Evolutionary conservation across 1,140 invertebrate species (phyloP).

Genomic region (Delia radicum): DNA sequence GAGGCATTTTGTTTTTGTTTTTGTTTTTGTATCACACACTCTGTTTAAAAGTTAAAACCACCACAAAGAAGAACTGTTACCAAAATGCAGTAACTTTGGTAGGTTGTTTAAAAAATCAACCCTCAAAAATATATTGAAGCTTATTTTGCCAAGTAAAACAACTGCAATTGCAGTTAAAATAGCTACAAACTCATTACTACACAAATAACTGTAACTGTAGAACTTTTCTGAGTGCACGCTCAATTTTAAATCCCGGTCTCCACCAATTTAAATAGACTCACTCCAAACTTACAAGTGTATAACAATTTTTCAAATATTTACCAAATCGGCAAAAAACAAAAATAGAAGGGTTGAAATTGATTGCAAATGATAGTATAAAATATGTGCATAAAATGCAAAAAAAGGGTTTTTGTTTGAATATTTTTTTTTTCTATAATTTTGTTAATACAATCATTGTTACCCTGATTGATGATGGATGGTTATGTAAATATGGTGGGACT

Average conservation of each 20-base stretch:
- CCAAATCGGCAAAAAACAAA: not conserved
- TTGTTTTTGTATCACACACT: too few relatives aligned
- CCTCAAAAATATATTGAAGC: too few relatives aligned
- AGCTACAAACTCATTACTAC: too few relatives aligned
- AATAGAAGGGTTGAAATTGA: constrained; percentile 20
- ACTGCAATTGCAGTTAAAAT: too few relatives aligned
- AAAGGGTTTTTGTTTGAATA: not conserved
- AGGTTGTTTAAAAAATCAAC: too few relatives aligned
- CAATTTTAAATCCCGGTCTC: not conserved
- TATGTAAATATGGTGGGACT: constrained; percentile 1
- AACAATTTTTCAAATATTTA: constrained; percentile 23
- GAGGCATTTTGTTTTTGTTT: too few relatives aligned
- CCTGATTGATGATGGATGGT: constrained; percentile 19
- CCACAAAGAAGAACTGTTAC: too few relatives aligned
- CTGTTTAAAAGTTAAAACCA: too few relatives aligned
- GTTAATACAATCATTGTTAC: constrained; percentile 8
- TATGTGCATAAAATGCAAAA: not conserved
- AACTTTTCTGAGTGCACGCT: not conserved
- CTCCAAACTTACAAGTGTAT: constrained; percentile 13
- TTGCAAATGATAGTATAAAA: constrained; percentile 17
- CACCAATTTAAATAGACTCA: not conserved
- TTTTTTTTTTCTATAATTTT: not conserved
- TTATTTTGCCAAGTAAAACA: too few relatives aligned
- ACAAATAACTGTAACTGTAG: too few relatives aligned
- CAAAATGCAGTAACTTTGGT: too few relatives aligned